A percentile compares a stretch with the other conserved stretches of the same genome.
Conservation (phyloP, 2,113 vertebrate species). For the Gymnocephalus cernua region DNA sequence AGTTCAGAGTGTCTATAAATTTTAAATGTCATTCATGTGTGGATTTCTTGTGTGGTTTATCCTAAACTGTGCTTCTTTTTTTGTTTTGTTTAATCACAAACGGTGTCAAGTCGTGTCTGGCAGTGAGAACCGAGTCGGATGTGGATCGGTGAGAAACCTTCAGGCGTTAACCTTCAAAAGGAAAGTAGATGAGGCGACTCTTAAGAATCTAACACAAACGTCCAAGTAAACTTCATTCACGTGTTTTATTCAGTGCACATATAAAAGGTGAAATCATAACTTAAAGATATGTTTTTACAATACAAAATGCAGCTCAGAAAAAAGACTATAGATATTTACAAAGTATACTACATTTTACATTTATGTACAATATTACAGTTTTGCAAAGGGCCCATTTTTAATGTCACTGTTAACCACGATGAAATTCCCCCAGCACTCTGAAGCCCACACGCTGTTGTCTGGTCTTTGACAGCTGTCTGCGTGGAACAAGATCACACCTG, state of each 20-base stretch:
- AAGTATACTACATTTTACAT: conserved; percentile 55
- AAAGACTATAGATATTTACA: conserved; percentile 65
- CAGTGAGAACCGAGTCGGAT: neutral
- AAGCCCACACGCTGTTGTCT: neutral
- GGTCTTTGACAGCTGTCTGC: conserved; percentile 4
- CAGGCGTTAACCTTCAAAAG: neutral
- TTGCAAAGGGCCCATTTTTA: neutral
- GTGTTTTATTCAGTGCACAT: conserved; percentile 81
- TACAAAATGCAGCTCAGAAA: conserved; percentile 44
- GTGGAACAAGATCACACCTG: conserved; percentile 4
- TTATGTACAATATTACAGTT: conserved; percentile 45
- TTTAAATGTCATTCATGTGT: neutral
- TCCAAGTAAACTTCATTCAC: conserved; percentile 59
- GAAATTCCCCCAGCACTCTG: neutral
- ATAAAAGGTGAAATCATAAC: conserved; percentile 75
- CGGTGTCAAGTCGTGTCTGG: neutral
- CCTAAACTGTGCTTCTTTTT: neutral
- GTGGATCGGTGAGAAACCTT: neutral
- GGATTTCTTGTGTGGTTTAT: neutral
- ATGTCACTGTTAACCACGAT: conserved; percentile 1
- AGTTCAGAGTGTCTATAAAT: neutral
- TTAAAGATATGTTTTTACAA: conserved; percentile 65
- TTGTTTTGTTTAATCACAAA: neutral
- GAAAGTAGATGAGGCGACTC: neutral
- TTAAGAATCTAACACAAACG: neutral